Base-by-base conservation (phyloP, 2,797 vertebrate genomes). In the Alosa sapidissima region DNA sequence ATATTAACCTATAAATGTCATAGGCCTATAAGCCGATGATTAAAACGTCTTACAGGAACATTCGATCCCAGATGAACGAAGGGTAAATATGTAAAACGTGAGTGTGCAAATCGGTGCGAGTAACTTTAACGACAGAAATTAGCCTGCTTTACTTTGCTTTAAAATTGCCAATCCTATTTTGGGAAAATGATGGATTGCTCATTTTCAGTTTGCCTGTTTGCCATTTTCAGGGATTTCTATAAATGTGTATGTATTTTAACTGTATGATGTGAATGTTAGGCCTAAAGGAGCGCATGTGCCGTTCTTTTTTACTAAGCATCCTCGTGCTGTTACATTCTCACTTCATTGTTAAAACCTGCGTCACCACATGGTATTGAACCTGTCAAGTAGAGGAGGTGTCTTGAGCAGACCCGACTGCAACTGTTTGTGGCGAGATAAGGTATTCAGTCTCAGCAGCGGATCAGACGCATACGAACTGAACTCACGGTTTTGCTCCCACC, bases 1-100 rank as follows among this genome's bases (percentile, higher is more conserved):
- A 72, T 72, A 72, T 72, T 36, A 72, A 36, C 33, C 65, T 72
- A 72, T 72, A 72, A 72, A 72, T 72, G 13, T 16, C 65, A 36
- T 36, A 72, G 33, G 65, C 65, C 13, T 72, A 72, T 72, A 72
- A 72, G 28, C 65, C 13, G 0, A 36, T 14, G 65, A 72, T 72
- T 72, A 72, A 24, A 62, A 68, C 24, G 65, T 14, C 28, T 36
- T 68, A 36, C 10, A 10, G 28, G 65, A 41, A 16, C 65, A 36
- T 72, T 72, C 13, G 33, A 72, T 72, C n/a, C 58, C 11, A 36
- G 65, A 72, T 36, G 65, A 36, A 36, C 65, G 65, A 72, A 72
- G 65, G 28, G 36, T 72, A 24, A 62, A 62, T 62, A 24, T 41
- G 65, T 36, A 72, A 41, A 72, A 36, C 65, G 3, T 28, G 33